Conservation (phyloP, 2,888 invertebrate genomes). For the Epinotia demarniana region DNA sequence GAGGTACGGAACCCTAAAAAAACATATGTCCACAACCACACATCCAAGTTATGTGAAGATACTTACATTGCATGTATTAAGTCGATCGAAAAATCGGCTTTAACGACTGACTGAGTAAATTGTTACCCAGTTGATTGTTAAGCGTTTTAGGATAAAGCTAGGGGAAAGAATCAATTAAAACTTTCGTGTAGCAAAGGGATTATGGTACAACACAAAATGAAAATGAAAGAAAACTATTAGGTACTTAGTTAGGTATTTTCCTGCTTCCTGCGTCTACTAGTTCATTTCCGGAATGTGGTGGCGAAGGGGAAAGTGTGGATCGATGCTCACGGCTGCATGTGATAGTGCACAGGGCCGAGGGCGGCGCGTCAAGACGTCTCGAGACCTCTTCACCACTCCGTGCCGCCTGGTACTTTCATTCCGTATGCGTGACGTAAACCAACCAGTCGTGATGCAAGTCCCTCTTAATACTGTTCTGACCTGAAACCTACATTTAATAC, state of each 20-base stretch:
- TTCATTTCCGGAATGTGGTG: slow-evolving; percentile 51
- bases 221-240: neutral
- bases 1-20: no score
- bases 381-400: slow-evolving; percentile 52
- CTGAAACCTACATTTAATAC: neutral
- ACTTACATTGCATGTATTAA: neutral
- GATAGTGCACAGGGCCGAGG: slow-evolving; percentile 72
- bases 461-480: neutral
- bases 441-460: slow-evolving; percentile 28
- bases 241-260: neutral
- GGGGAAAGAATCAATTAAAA: neutral
- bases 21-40: neutral
- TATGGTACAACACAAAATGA: neutral
- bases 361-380: slow-evolving; percentile 59
- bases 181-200: neutral
- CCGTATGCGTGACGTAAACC: slow-evolving; percentile 29
- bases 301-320: slow-evolving; percentile 70
- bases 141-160: slow-evolving; percentile 8
- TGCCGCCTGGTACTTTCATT: slow-evolving; percentile 56
- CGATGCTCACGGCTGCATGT: slow-evolving; percentile 72
- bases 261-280: slow-evolving; percentile 2
- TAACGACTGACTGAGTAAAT: neutral
- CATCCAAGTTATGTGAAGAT: neutral
- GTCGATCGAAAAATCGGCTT: slow-evolving; percentile 19
- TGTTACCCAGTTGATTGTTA: neutral